Evolutionary conservation across 2,888 invertebrate species (phyloP).

Genomic region (Hydriomena furcata): DNA sequence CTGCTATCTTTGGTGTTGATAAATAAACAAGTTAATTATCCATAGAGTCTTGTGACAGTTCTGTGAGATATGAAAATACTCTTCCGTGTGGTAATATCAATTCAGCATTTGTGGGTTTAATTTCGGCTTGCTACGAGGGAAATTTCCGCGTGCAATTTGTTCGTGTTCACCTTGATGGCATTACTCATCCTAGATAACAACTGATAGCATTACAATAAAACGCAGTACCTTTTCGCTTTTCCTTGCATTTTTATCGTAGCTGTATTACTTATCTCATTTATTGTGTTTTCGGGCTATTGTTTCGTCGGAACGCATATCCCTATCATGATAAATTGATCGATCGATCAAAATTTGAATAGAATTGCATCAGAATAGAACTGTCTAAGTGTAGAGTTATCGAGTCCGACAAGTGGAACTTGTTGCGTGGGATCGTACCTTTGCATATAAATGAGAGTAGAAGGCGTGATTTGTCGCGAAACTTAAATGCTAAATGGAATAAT

Average conservation of each 20-base stretch:
- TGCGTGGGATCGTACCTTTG: constrained; percentile 67
- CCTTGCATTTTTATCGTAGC: constrained; percentile 34
- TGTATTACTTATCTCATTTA: constrained; percentile 30
- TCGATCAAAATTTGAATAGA: constrained; percentile 41
- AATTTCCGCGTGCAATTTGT: constrained; percentile 15
- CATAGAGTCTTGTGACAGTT: background rate
- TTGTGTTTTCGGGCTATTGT: constrained; percentile 30
- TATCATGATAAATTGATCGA: constrained; percentile 36
- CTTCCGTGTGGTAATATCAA: background rate
- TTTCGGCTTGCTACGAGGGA: background rate
- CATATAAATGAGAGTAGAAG: constrained; percentile 57
- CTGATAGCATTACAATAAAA: constrained; percentile 32
- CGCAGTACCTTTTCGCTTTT: constrained; percentile 32
- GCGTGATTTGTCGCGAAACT: constrained; percentile 61
- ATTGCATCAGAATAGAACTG: constrained; percentile 26
- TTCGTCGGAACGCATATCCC: constrained; percentile 25
- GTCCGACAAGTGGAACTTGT: constrained; percentile 63
- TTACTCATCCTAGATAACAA: constrained; percentile 26
- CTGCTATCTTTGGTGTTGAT: constrained; percentile 3
- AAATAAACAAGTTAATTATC: constrained; percentile 8
- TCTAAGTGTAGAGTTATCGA: constrained; percentile 37
- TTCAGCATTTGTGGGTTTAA: background rate
- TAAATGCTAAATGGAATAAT: constrained; percentile 49
- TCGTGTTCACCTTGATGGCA: constrained; percentile 21
- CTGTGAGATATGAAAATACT: constrained; percentile 8